These are phyloP conservation scores for Meloidogyne hapla DNA, from an alignment of 1,140 invertebrate genomes.

Conservation along the genomic window DNA sequence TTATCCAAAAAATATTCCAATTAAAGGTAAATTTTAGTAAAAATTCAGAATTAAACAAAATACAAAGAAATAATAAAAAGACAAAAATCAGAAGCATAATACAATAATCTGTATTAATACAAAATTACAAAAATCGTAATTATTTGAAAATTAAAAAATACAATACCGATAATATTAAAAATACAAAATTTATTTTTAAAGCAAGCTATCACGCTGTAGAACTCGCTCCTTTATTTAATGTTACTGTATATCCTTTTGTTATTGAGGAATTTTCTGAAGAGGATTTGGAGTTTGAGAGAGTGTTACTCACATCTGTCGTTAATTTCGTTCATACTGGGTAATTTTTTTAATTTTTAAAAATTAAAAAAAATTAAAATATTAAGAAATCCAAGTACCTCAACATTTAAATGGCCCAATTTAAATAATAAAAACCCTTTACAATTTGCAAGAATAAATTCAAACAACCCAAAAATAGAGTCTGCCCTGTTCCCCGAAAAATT, in stretches of 20 bases:
- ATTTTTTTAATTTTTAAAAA: not conserved
- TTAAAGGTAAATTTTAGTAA: conserved; percentile 12
- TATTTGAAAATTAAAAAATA: too few relatives aligned
- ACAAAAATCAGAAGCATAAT: too few relatives aligned
- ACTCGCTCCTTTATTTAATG: conserved; percentile 24
- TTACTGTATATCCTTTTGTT: conserved; percentile 6
- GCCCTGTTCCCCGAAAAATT: conserved; percentile 27
- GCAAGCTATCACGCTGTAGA: conserved; percentile 20
- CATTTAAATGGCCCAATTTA: conserved; percentile 13
- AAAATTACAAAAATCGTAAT: not conserved
- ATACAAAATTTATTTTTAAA: not conserved
- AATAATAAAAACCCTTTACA: conserved; percentile 19
- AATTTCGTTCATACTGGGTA: conserved; percentile 36
- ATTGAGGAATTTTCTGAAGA: conserved; percentile 7
- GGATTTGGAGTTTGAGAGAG: conserved; percentile 12
- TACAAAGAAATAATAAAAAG: too few relatives aligned
- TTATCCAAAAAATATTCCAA: conserved; percentile 15
- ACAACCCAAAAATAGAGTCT: not conserved
- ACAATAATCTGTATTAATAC: not conserved
- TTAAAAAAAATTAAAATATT: conserved; percentile 24
- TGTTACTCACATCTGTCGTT: conserved; percentile 12
- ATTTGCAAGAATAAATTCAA: conserved; percentile 1
- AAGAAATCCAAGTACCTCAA: conserved; percentile 10
- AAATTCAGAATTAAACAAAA: not conserved
- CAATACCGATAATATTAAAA: too few relatives aligned